Base-by-base conservation (phyloP, 1,140 invertebrate species). In the Cyphomyrmex costatus region DNA sequence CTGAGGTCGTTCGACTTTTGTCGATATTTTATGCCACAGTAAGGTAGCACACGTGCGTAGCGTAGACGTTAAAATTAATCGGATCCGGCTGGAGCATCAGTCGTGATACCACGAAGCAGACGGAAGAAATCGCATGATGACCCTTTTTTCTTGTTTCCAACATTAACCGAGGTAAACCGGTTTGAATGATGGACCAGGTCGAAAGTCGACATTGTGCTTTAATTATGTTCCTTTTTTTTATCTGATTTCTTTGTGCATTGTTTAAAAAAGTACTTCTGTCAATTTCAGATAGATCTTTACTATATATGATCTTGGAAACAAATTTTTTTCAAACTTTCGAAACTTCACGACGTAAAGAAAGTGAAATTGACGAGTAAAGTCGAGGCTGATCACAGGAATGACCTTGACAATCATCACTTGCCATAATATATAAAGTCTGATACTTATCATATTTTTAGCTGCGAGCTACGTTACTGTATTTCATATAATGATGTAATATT, bases 101-200 rank as follows among this genome's bases (percentile, higher is more conserved):
- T 46, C 19, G 46, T 27, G n/a, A 60, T 46, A 71, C n/a, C 56
- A 16, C 19, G 65, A 79, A 71, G 36, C 33, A 88, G 84, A 71
- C 76, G 65, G 73, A 89, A 83, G 51, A 60, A 63, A 65, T 65
- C 65, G 60, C 80, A 68, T 21, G 49, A 36, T 14, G 51, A 61
- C 36, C 16, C 33, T 90, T 73, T 71, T 74, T 74, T 73, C 61
- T 83, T 79, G 21, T 88, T 77, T 78, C 74, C 63, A 82, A 86
- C 68, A 16, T 82, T 80, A 73, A 88, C 76, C 88, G 46, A 70
- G 85, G 56, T 61, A 89, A 91, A 91, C 90, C 90, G 88, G 89
- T 91, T 91, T 85, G 53, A 68, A 79, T 49, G 63, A 86, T 87
- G 71, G 36, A 7, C 80, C 71, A 79, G 36, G 65, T 66, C 84